Evolutionary conservation across 2,113 vertebrate species (phyloP).

Genomic region (Melierax canorus): DNA sequence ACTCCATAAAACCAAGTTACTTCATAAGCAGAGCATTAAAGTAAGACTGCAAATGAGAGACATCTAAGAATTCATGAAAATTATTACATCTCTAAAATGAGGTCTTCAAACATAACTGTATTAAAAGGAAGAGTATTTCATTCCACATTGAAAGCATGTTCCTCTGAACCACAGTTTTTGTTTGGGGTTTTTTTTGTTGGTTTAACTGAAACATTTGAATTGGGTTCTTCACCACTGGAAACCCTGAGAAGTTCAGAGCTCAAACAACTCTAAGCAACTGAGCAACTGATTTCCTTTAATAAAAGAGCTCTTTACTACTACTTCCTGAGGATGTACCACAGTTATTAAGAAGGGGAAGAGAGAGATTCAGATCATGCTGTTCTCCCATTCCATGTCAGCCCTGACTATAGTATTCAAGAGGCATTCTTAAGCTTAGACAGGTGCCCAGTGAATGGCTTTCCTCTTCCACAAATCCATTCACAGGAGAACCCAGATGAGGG

Average conservation of each 20-base stretch:
- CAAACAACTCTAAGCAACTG: not conserved
- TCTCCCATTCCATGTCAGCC: not conserved
- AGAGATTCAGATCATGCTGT: not conserved
- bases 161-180: not conserved
- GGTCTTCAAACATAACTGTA: not conserved
- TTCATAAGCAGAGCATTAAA: not conserved
- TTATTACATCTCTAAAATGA: not conserved
- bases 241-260: not conserved
- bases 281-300: not conserved
- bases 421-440: not conserved
- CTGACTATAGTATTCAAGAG: not conserved
- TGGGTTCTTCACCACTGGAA: not conserved
- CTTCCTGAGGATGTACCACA: not conserved
- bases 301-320: not conserved
- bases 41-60: not conserved
- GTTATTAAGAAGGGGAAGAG: not conserved
- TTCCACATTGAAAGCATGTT: not conserved
- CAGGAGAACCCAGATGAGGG: not conserved
- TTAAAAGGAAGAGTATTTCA: not conserved
- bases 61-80: not conserved
- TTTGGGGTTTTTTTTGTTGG: too few species aligned
- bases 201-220: not conserved
- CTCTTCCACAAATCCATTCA: not conserved
- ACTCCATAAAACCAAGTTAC: not conserved
- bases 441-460: not conserved